Evolutionary conservation across 2,113 vertebrate genomes (phyloP).

Genomic region (Leptodactylus fuscus): DNA sequence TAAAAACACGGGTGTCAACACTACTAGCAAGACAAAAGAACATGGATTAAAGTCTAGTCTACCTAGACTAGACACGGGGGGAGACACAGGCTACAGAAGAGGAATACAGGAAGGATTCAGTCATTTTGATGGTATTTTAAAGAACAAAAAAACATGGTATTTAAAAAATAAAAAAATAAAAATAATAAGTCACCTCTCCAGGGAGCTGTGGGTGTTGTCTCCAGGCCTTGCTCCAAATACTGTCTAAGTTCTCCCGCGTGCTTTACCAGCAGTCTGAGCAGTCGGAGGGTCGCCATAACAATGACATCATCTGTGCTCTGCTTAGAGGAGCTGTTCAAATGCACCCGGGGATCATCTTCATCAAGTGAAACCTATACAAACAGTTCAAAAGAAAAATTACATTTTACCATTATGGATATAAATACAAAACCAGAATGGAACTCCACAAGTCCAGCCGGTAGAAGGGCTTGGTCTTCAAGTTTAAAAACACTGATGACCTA

Average conservation of each 20-base stretch:
- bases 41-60: no score
- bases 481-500: no score
- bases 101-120: no score
- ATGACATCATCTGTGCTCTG: slow-evolving; percentile 97
- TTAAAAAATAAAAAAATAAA: no score
- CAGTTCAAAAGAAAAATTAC: neutral
- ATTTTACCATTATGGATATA: no score
- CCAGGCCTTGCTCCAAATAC: slow-evolving; percentile 91
- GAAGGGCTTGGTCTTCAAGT: no score
- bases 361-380: slow-evolving; percentile 82
- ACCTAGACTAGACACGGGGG: neutral
- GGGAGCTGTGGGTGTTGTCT: slow-evolving; percentile 93
- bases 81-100: no score
- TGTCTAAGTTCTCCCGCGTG: slow-evolving; percentile 96
- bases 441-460: no score
- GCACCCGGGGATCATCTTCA: slow-evolving; percentile 90
- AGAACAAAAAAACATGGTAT: no score
- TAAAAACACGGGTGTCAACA: neutral
- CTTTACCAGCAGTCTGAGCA: slow-evolving; percentile 92
- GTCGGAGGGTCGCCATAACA: slow-evolving; percentile 94
- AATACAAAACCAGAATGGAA: no score
- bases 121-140: neutral
- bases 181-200: slow-evolving; percentile 90
- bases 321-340: slow-evolving; percentile 79
- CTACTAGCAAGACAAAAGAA: no score